A percentile compares a stretch with the other conserved stretches of the same genome.
These are phyloP conservation scores for Encarsia formosa DNA, from an alignment of 2,888 invertebrate genomes.

Conservation along the genomic window DNA sequence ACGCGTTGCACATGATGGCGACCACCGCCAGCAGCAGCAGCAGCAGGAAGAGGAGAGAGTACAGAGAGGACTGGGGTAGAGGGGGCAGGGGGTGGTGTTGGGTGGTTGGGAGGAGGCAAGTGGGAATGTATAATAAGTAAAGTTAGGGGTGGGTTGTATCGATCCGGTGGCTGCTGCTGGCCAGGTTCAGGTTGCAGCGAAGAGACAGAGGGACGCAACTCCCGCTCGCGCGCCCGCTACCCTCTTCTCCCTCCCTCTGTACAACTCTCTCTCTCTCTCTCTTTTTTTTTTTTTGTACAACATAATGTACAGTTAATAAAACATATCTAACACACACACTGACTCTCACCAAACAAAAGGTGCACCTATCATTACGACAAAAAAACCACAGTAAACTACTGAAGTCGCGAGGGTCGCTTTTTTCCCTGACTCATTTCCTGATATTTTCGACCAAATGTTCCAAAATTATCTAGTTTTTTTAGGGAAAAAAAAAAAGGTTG, in stretches of 20 bases:
- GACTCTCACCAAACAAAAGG: too few relatives aligned
- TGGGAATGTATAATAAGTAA: conserved; percentile 48
- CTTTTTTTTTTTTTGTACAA: background rate
- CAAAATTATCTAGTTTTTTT: too few relatives aligned
- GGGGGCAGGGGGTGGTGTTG: background rate
- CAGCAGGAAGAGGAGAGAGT: background rate
- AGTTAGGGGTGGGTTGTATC: conserved; percentile 47
- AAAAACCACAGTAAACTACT: too few relatives aligned
- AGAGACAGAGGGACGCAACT: conserved; percentile 26
- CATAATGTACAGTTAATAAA: too few relatives aligned
- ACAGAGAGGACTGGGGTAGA: background rate
- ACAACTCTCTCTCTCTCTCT: background rate
- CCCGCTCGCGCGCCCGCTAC: too few relatives aligned
- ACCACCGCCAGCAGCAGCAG: background rate
- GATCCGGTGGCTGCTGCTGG: conserved; percentile 45
- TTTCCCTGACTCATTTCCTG: too few relatives aligned
- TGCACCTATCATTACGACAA: too few relatives aligned
- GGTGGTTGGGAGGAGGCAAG: conserved; percentile 27
- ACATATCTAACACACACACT: too few relatives aligned
- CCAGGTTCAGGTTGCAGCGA: conserved; percentile 16
- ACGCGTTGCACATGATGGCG: background rate
- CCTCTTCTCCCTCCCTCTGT: background rate
- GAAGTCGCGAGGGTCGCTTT: too few relatives aligned
- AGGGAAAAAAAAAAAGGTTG: too few relatives aligned
- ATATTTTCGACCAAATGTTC: too few relatives aligned